Evolutionary conservation across 1,140 invertebrate species (phyloP), one percentile per base, ranked within the genome.

Genomic region (Drosophila willistoni): DNA sequence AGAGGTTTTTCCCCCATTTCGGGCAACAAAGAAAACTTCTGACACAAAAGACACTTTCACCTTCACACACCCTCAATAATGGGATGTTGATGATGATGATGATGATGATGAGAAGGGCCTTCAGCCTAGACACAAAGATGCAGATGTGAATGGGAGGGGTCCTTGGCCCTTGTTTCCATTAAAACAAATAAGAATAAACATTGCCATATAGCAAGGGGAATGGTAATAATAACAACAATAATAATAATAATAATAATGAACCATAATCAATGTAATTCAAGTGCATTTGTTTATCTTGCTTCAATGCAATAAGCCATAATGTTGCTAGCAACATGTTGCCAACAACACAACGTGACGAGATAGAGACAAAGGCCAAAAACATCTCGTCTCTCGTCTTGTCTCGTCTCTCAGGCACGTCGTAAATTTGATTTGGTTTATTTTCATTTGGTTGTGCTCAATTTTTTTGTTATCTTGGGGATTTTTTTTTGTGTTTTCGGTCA

Each of bases 401-500:
- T 51, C 17, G 44, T 51, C 44, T 59, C 33, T 14, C 33, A 39
- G 42, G 61, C 61, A 63, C 61, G 61, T 63, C 61, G 61, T 63
- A 63, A 63, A 63, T 63, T 63, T 63, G 56, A 59, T 59, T 59
- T 59, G 56, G 56, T 59, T 59, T 59, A 59, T 59, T 59, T 59
- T 59, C 56, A 44, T 63, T 63, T 63, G 61, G 44, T 19, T 44
- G 61, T 47, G 42, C 39, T 63, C 39, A 44, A 63, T 47, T 44
- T 63, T 39, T 25, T 62, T 42, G 12, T 62, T 62, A 22, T 62
- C 25, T 19, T 17, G 7, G 7, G 7, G n/a, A 22, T 63, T 60
- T 60, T 14, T 41, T 19, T 60, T 14, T 41, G 12, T 63, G 22
- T 63, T 63, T 44, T 63, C 25, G 39, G 39, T 25, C 42, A 63